phyloP scores from a whole-genome alignment of 2,888 invertebrate species.

The Apotomis capreana region DNA sequence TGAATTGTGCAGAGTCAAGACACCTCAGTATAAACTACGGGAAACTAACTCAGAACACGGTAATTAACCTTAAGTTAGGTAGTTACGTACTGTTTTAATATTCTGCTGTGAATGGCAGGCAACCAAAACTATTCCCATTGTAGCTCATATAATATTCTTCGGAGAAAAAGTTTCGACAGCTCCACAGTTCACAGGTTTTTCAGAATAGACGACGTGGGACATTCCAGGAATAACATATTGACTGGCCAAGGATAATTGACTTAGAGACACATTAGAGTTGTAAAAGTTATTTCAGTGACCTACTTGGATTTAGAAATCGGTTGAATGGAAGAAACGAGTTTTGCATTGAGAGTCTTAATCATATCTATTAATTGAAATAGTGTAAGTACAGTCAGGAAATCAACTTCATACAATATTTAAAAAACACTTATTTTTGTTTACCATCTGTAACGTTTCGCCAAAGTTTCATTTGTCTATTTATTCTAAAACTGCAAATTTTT shows the following conservation, averaged over 20 bases:
- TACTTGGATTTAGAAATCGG: neutral
- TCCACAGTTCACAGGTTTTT: neutral
- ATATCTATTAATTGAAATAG: too few relatives aligned
- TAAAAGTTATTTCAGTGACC: neutral
- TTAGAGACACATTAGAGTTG: slow-evolving; percentile 4
- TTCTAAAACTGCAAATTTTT: too few relatives aligned
- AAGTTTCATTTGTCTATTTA: too few relatives aligned
- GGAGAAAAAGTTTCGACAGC: slow-evolving; percentile 28
- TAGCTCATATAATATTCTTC: slow-evolving; percentile 31
- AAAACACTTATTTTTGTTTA: too few relatives aligned
- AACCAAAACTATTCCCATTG: slow-evolving; percentile 34
- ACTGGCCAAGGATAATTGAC: slow-evolving; percentile 20
- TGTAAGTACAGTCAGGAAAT: too few relatives aligned
- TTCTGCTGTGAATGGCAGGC: slow-evolving; percentile 16
- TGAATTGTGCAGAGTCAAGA: too few relatives aligned
- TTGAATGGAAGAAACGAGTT: neutral
- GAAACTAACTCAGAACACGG: too few relatives aligned
- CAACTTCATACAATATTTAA: too few relatives aligned
- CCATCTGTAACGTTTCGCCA: too few relatives aligned
- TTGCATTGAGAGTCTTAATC: too few relatives aligned
- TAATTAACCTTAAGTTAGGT: too few relatives aligned
- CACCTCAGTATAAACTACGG: too few relatives aligned
- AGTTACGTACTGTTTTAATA: neutral
- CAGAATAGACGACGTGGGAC: slow-evolving; percentile 6
- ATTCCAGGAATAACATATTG: slow-evolving; percentile 31